Base-by-base conservation (phyloP, 2,888 invertebrate genomes). In the Andrena dorsata region DNA sequence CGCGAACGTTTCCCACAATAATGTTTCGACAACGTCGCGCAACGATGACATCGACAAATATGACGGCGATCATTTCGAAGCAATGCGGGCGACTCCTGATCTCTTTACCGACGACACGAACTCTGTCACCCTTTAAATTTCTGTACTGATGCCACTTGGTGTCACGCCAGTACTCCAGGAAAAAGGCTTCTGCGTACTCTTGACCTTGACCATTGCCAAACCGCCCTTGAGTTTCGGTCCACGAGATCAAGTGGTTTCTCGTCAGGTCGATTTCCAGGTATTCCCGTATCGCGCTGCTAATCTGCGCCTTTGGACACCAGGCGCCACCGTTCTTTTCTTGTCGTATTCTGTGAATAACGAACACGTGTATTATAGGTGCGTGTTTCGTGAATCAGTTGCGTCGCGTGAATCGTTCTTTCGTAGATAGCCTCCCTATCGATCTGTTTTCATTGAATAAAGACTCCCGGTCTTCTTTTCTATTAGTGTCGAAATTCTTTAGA, bases 131-230 rank as follows among this genome's bases (percentile, higher is more conserved):
- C 86, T 95, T 95, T 64, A 96, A 95, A 93, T 97, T 97, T 93
- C 96, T 96, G 94, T 98, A 98, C 87, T 96, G 96, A 87, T 96
- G 95, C 97, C 98, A 98, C 88, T 96, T 95, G 0, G 95, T 94
- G 20, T 95, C 94, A 35, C 98, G 95, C 96, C 97, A 97, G 93
- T 97, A 98, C 91, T 98, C 98, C 30, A 98, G 95, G 70, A 96
- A 95, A 94, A 97, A 98, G 80, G 96, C 95, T 91, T 98, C 97
- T 0, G 97, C 97, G 92, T 96, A 98, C 91, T 98, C 98, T 82
- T 97, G 97, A 32, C 98, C 98, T 87, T 98, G 96, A 0, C 98
- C 98, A 92, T 98, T 98, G 28, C 98, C 98, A 92, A 98, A 98
- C 66, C 98, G 95, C 26, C 98, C 98, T 93, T 98, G 98, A 1